A percentile compares a stretch with the other conserved stretches of the same genome.
phyloP scores from a whole-genome alignment of 1,140 invertebrate genomes.

The Panagrolaimus sp. region DNA sequence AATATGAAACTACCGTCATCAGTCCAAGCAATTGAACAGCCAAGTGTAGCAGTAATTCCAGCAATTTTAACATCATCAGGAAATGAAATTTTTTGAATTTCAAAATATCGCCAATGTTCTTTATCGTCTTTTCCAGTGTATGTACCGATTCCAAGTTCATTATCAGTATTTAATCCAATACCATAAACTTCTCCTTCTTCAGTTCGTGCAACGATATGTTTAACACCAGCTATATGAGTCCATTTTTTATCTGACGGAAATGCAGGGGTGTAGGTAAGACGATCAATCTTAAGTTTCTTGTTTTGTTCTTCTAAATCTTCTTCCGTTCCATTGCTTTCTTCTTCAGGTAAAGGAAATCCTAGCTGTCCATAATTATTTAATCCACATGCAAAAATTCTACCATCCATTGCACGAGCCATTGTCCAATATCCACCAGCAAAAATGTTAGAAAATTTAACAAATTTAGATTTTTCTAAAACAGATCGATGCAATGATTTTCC shows the following conservation, averaged over 20 bases:
- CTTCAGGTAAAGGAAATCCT: conserved; percentile 38
- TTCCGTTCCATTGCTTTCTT: neutral
- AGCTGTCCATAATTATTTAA: conserved; percentile 55
- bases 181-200: conserved; percentile 41
- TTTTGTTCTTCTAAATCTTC: conserved; percentile 27
- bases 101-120: conserved; percentile 50
- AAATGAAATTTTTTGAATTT: conserved; percentile 34
- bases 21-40: conserved; percentile 49
- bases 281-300: conserved; percentile 15
- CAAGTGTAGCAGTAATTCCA: conserved; percentile 47
- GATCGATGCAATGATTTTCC: conserved; percentile 29
- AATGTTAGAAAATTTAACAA: conserved; percentile 45
- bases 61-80: conserved; percentile 35
- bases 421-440: conserved; percentile 57
- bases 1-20: conserved; percentile 39
- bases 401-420: conserved; percentile 42
- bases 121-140: conserved; percentile 46
- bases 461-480: conserved; percentile 37
- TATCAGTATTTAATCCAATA: conserved; percentile 56
- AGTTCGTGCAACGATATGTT: conserved; percentile 43
- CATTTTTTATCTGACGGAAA: conserved; percentile 36
- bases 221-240: conserved; percentile 51
- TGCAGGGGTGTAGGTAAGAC: conserved; percentile 27
- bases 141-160: conserved; percentile 51
- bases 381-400: conserved; percentile 48